Conservation (phyloP, 2,888 invertebrate genomes). For the Athrips mouffetella region DNA sequence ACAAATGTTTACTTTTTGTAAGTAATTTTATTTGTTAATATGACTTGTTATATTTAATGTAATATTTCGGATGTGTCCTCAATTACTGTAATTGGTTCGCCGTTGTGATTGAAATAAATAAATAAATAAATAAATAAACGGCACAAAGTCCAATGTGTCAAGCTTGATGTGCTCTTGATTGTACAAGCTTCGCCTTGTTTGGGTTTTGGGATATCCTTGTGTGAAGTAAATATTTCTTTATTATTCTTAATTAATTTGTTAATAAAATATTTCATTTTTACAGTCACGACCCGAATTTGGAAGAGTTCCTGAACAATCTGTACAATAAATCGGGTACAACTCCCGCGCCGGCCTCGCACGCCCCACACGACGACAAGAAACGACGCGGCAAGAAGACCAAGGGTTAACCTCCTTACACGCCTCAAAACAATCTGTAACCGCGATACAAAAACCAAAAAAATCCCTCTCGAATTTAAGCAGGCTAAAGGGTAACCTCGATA, state of each 20-base stretch:
- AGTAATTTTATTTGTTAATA: no score
- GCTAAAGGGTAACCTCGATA: not conserved
- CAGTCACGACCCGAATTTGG: slow-evolving; percentile 86
- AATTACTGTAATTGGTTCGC: no score
- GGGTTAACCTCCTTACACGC: slow-evolving; percentile 29
- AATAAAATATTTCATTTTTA: slow-evolving; percentile 16
- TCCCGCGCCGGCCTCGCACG: slow-evolving; percentile 24
- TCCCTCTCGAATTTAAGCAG: not conserved
- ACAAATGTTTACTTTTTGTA: no score
- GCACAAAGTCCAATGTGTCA: no score
- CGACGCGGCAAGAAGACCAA: slow-evolving; percentile 66
- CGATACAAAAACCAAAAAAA: not conserved
- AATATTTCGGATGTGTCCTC: no score
- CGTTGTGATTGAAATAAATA: no score
- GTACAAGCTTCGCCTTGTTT: no score
- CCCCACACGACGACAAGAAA: slow-evolving; percentile 46
- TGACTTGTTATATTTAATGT: no score
- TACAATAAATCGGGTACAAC: slow-evolving; percentile 81
- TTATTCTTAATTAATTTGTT: not conserved
- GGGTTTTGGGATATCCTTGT: no score
- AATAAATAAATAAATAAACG: no score
- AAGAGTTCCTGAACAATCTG: slow-evolving; percentile 88
- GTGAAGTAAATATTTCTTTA: no score
- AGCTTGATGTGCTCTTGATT: no score
- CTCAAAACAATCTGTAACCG: not conserved